These are phyloP conservation scores for Zoanthus gigantus DNA, from an alignment of 92 coral and sea anemone genomes.

Conservation along the genomic window DNA sequence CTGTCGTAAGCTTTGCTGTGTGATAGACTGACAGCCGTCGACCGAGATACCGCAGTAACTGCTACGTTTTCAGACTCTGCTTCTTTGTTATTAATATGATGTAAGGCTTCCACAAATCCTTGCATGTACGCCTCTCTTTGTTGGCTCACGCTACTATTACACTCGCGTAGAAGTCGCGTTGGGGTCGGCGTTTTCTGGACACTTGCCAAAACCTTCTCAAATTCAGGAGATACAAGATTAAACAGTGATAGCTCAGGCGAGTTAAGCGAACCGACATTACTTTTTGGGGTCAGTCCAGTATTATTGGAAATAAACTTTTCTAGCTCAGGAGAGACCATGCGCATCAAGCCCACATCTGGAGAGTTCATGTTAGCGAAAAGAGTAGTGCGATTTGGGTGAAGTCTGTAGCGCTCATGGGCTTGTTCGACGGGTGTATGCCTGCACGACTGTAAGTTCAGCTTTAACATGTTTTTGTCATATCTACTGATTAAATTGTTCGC, in stretches of 20 bases:
- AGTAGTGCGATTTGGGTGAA: conserved; percentile 60
- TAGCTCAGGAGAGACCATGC: conserved; percentile 93
- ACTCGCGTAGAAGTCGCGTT: conserved; percentile 64
- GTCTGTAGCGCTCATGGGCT: conserved; percentile 69
- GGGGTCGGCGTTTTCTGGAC: conserved; percentile 86
- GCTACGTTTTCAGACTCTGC: conserved; percentile 50
- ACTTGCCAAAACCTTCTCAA: conserved; percentile 91
- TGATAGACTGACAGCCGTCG: background rate
- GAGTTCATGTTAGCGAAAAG: conserved; percentile 60
- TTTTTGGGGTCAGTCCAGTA: conserved; percentile 81
- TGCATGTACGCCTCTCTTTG: conserved; percentile 95
- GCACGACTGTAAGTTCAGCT: conserved; percentile 69
- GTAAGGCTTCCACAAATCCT: conserved; percentile 96
- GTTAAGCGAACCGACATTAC: conserved; percentile 74
- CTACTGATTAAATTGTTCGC: conserved; percentile 50
- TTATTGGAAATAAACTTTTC: conserved; percentile 91
- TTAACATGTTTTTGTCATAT: conserved; percentile 78
- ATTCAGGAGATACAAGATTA: conserved; percentile 94
- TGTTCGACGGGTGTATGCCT: conserved; percentile 68
- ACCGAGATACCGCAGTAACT: background rate
- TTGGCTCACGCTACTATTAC: conserved; percentile 69
- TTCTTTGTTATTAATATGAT: conserved; percentile 82
- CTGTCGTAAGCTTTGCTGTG: conserved; percentile 28
- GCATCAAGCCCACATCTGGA: conserved; percentile 85
- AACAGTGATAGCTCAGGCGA: conserved; percentile 92